Evolutionary conservation across 2,113 vertebrate species (phyloP).

Genomic region (Propithecus coquereli): DNA sequence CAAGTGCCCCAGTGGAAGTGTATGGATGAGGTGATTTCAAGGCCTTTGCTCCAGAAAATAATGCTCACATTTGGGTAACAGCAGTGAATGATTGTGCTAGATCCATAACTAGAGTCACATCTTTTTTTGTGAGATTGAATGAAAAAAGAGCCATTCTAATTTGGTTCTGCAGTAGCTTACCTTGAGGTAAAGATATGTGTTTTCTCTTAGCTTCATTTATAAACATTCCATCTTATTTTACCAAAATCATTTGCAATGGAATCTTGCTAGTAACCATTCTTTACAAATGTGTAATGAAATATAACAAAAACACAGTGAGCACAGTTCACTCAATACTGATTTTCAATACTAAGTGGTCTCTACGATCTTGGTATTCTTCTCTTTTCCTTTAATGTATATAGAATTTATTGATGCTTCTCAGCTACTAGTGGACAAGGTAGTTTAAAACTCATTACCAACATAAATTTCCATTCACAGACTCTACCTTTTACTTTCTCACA

Average conservation of each 20-base stretch:
- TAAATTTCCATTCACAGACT: slow-evolving; percentile 9
- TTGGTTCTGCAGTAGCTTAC: neutral
- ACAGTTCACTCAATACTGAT: neutral
- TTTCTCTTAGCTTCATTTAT: neutral
- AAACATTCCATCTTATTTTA: slow-evolving; percentile 26
- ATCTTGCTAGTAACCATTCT: neutral
- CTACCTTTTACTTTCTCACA: slow-evolving; percentile 26
- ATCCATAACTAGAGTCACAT: neutral
- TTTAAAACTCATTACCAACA: slow-evolving; percentile 22
- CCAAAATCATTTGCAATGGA: neutral
- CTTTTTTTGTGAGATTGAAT: neutral
- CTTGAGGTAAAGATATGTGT: neutral
- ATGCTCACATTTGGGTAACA: neutral
- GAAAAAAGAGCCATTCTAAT: neutral
- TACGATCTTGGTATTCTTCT: neutral
- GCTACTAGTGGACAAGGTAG: neutral
- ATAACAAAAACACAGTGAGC: neutral
- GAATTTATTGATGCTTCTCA: neutral
- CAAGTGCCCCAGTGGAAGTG: neutral
- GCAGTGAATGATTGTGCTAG: neutral
- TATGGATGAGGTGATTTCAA: neutral
- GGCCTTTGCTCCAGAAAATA: neutral
- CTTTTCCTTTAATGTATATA: neutral
- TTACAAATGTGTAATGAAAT: neutral
- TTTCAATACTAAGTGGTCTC: neutral